phyloP scores from a whole-genome alignment of 2,888 invertebrate species.

The Limnephilus marmoratus region DNA sequence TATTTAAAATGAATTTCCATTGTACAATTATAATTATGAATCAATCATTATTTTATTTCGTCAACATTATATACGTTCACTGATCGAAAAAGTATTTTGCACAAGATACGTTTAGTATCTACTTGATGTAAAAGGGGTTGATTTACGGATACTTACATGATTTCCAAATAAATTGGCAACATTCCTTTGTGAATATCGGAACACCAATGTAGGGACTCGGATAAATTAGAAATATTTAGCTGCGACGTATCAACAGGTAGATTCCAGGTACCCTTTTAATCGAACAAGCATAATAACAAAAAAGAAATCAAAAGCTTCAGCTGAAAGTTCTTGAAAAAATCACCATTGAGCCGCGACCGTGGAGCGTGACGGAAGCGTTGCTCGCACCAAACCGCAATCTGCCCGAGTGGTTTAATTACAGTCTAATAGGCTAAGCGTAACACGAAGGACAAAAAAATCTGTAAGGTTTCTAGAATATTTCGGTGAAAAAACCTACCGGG shows the following conservation, averaged over 20 bases:
- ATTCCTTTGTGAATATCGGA: background rate
- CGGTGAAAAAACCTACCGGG: constrained; percentile 44
- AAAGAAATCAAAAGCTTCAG: constrained; percentile 47
- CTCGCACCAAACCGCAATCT: constrained; percentile 61
- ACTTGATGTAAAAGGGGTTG: background rate
- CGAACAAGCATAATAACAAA: background rate
- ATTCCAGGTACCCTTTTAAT: background rate
- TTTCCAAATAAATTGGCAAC: background rate
- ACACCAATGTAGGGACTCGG: background rate
- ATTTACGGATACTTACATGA: background rate
- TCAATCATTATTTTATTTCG: background rate
- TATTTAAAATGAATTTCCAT: background rate
- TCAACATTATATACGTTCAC: background rate
- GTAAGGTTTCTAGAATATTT: constrained; percentile 61
- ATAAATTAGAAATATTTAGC: background rate
- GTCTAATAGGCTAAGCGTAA: constrained; percentile 65
- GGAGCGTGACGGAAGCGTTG: constrained; percentile 64
- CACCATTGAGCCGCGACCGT: constrained; percentile 28
- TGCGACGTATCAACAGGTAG: background rate
- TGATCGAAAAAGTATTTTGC: background rate
- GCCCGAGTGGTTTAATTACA: constrained; percentile 65
- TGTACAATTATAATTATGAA: background rate
- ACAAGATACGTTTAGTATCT: background rate
- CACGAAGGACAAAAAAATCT: constrained; percentile 62
- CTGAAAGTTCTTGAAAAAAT: constrained; percentile 46